Conservation (phyloP, 2,113 vertebrate species). For the Salvelinus fontinalis region DNA sequence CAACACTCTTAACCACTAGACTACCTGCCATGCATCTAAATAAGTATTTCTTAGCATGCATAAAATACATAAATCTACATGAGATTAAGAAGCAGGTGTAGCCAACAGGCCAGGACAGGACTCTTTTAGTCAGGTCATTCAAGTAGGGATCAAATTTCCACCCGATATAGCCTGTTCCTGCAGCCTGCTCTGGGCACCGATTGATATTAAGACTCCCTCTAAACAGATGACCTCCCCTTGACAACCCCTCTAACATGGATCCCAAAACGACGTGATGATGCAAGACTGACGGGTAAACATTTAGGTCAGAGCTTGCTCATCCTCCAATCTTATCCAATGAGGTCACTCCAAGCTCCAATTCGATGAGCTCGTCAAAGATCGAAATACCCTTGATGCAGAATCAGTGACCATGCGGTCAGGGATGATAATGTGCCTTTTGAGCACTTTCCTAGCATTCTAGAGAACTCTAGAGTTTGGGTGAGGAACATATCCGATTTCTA, state of each 20-base stretch:
- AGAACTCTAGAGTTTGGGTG: background rate
- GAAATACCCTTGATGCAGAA: slow-evolving; percentile 45
- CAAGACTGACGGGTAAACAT: slow-evolving; percentile 30
- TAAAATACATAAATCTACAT: slow-evolving; percentile 4
- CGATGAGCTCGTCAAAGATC: slow-evolving; percentile 40
- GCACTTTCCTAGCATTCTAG: slow-evolving; percentile 19
- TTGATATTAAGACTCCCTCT: slow-evolving; percentile 42
- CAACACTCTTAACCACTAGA: too few species aligned
- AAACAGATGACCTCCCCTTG: slow-evolving; percentile 32
- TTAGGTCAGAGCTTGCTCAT: slow-evolving; percentile 30
- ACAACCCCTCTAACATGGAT: slow-evolving; percentile 26
- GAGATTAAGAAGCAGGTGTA: slow-evolving; percentile 32
- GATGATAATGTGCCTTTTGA: slow-evolving; percentile 53
- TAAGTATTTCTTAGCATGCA: background rate
- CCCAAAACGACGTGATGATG: slow-evolving; percentile 38
- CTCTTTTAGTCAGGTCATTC: slow-evolving; percentile 23
- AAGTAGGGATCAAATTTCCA: slow-evolving; percentile 34
- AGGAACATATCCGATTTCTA: background rate
- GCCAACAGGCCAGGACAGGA: background rate
- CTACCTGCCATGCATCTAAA: background rate
- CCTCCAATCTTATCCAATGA: slow-evolving; percentile 40
- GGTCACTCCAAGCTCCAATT: slow-evolving; percentile 6
- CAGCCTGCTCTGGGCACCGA: slow-evolving; percentile 8
- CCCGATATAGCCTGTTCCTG: slow-evolving; percentile 42
- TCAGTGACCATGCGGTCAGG: slow-evolving; percentile 33